These are phyloP conservation scores for Percina caprodes DNA, from an alignment of 2,113 vertebrate species.

Conservation along the genomic window DNA sequence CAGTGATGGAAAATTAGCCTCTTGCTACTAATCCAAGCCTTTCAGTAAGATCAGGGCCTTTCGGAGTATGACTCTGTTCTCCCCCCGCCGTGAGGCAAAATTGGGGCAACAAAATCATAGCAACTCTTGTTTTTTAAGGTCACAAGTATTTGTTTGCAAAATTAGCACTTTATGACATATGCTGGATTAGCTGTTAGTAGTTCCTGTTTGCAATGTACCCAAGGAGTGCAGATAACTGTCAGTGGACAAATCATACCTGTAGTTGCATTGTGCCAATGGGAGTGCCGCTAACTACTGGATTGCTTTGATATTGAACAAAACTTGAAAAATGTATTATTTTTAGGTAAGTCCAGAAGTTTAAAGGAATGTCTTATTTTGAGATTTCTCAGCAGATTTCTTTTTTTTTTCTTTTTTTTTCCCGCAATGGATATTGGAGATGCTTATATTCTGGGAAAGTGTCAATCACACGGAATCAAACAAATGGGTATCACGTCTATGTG, in stretches of 20 bases:
- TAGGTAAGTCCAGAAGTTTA: background rate
- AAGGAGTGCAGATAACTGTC: background rate
- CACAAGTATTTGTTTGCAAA: background rate
- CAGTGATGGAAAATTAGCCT: slow-evolving; percentile 13
- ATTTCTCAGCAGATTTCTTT: background rate
- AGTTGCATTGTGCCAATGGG: too few relatives aligned
- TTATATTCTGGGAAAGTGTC: background rate
- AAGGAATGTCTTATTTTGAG: accelerated
- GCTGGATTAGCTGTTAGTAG: background rate
- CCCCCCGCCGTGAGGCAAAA: background rate
- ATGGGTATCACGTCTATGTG: background rate
- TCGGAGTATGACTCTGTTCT: background rate
- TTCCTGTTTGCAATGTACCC: background rate
- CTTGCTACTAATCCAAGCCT: background rate
- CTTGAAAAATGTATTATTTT: background rate
- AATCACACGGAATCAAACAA: background rate
- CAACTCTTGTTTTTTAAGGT: background rate
- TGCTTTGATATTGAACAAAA: background rate
- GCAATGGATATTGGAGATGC: too few relatives aligned
- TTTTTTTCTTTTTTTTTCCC: background rate
- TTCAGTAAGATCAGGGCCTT: background rate
- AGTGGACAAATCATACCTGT: background rate
- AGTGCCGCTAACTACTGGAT: background rate
- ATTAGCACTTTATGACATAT: background rate
- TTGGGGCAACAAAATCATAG: background rate